Evolutionary conservation across 2,888 invertebrate species (phyloP), one percentile per base, ranked within the genome.

Genomic region (Melinaea menophilus): DNA sequence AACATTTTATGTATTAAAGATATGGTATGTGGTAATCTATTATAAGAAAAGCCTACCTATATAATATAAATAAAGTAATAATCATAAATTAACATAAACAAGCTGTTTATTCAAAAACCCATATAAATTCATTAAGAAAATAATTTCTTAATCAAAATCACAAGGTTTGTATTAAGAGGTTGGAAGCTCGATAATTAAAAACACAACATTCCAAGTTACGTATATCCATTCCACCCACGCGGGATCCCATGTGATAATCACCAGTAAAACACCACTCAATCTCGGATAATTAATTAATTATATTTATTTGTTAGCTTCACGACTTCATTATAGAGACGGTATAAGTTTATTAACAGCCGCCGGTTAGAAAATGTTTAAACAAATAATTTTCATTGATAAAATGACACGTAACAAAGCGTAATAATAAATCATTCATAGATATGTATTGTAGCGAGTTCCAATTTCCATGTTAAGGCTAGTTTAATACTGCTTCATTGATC

Each of bases 401-500:
- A 22, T 22, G 22, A 11, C 9, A 41, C 11, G 9, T 41, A 5
- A 9, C 41, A 41, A 41, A 41, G 9, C 41, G 41, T 41, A 41
- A 41, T 37, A 37, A 48, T 57, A 46, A 11, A 33, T 58, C 47
- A n/a, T 45, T 47, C 34, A 11, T 58, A 34, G 31, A 58, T 58
- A 33, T 47, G 47, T 12, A 46, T 47, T 47, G 34, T 58, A 45
- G 33, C 11, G 34, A 34, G 59, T 54, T 34, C 55, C 55, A 45
- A 55, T 55, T 33, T 60, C 34, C 5, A 46, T 45, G 55, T 34
- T 35, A n/a, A n/a, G 31, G 37, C 45, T 12, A 59, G 59, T 60
- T 56, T 56, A 22, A 37, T 60, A 57, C 59, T 56, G 67, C 68
- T 69, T 68, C 61, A 68, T 66, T 71, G 63, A 67, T 61, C 12